Evolutionary conservation across 2,797 vertebrate genomes (phyloP).

Genomic region (Morelia viridis): DNA sequence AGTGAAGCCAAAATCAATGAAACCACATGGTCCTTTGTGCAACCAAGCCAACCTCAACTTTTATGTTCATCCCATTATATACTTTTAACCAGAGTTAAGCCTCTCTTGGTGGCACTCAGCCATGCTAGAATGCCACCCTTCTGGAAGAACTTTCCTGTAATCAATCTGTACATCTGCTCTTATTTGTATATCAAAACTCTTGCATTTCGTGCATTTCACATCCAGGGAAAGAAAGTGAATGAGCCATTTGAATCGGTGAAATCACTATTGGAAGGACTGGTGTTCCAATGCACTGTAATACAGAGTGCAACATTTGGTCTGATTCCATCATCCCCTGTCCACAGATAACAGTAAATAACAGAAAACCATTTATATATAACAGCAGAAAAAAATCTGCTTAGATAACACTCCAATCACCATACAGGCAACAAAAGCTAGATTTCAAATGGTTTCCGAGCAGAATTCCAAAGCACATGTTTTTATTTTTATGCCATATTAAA

Average conservation of each 20-base stretch:
- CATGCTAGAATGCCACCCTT: neutral
- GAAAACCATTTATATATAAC: slow-evolving; percentile 42
- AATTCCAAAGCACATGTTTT: neutral
- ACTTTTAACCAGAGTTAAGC: neutral
- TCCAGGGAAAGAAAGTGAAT: slow-evolving; percentile 18
- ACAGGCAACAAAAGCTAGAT: neutral
- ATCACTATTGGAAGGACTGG: slow-evolving; percentile 27
- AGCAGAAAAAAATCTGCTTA: slow-evolving; percentile 37
- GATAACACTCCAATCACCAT: slow-evolving; percentile 35
- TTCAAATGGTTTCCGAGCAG: neutral
- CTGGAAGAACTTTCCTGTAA: neutral
- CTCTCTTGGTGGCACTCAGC: neutral
- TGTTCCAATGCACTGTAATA: slow-evolving; percentile 21
- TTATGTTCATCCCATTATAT: neutral
- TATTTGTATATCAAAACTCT: slow-evolving; percentile 21
- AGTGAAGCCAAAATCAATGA: neutral
- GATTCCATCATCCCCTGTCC: slow-evolving; percentile 48
- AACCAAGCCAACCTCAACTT: neutral
- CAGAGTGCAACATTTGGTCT: slow-evolving; percentile 29
- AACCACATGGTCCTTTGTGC: neutral
- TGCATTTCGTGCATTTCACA: neutral
- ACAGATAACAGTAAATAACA: slow-evolving; percentile 46
- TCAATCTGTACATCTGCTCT: slow-evolving; percentile 1
- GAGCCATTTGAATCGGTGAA: slow-evolving; percentile 13
- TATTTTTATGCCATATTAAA: slow-evolving; percentile 28